These are phyloP conservation scores for Pseudomugil gertrudae DNA, from an alignment of 2,797 vertebrate species.

Conservation along the genomic window DNA sequence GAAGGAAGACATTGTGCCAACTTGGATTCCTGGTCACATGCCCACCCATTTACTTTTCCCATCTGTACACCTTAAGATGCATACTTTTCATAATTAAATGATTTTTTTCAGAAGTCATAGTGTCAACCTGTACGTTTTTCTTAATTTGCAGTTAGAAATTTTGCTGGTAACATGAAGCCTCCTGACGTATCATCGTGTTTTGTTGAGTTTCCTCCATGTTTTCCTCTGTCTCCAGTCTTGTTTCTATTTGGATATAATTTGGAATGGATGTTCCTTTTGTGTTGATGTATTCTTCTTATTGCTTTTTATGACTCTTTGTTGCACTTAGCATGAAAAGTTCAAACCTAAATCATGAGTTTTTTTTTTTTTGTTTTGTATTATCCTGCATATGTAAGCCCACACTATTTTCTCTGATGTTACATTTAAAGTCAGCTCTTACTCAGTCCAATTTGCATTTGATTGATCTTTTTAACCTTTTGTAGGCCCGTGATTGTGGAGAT, in stretches of 20 bases:
- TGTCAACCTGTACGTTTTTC: slow-evolving; percentile 6
- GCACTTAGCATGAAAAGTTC: slow-evolving; percentile 29
- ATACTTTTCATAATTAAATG: slow-evolving; percentile 3
- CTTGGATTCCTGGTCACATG: slow-evolving; percentile 82
- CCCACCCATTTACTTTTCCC: slow-evolving; percentile 64
- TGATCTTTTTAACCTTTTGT: slow-evolving; percentile 40
- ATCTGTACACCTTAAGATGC: slow-evolving; percentile 42
- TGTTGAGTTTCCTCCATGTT: slow-evolving; percentile 22
- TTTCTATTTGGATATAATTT: slow-evolving; percentile 28
- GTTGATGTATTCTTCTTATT: slow-evolving; percentile 22
- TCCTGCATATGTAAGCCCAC: slow-evolving; percentile 21
- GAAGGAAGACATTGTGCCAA: slow-evolving; percentile 75
- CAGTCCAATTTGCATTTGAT: slow-evolving; percentile 7
- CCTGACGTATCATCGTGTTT: slow-evolving; percentile 7
- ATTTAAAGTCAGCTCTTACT: not conserved
- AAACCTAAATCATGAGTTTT: not conserved
- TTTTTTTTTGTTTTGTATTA: slow-evolving; percentile 6
- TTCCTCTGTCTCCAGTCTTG: slow-evolving; percentile 8
- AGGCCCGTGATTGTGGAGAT: slow-evolving; percentile 99
- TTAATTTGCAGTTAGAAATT: slow-evolving; percentile 17
- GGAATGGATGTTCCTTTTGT: slow-evolving; percentile 25
- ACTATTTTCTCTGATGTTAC: not conserved
- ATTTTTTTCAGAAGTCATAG: not conserved
- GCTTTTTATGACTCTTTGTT: slow-evolving; percentile 18
- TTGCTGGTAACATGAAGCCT: slow-evolving; percentile 12